Conservation (phyloP, 2,113 vertebrate species). For the pig (Sus scrofa) region DNA sequence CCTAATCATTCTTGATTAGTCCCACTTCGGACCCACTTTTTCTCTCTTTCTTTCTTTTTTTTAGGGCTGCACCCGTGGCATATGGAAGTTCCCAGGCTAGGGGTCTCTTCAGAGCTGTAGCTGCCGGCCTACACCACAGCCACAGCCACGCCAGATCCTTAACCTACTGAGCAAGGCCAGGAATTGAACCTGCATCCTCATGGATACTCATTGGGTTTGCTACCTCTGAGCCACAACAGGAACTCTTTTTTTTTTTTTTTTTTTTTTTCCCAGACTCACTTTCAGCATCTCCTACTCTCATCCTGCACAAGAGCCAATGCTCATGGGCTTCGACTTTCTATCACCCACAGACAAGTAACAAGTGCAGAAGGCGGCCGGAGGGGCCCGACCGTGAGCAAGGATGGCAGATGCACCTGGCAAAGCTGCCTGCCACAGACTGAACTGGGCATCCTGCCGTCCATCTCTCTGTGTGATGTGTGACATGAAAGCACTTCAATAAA, state of each 20-base stretch:
- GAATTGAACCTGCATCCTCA: too few relatives aligned
- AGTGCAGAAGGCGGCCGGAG: neutral
- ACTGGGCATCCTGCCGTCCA: neutral
- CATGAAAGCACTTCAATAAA: neutral
- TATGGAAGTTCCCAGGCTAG: too few relatives aligned
- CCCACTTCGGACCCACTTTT: neutral
- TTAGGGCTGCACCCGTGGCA: too few relatives aligned
- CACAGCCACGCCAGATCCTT: too few relatives aligned
- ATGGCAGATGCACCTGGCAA: accelerated
- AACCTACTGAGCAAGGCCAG: too few relatives aligned
- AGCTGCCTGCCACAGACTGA: accelerated
- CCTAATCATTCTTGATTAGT: neutral
- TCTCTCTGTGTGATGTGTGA: accelerated
- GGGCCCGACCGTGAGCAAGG: neutral
- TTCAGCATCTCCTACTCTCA: neutral
- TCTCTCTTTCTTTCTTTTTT: too few relatives aligned
- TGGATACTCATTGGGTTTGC: too few relatives aligned
- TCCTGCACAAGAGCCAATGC: accelerated
- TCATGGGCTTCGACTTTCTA: neutral
- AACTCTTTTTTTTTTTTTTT: too few relatives aligned
- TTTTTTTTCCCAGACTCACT: neutral
- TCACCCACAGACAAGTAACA: too few relatives aligned
- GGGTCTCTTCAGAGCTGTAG: too few relatives aligned
- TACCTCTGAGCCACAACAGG: too few relatives aligned
- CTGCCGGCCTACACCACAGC: too few relatives aligned